Base-by-base conservation (phyloP, 2,888 invertebrate genomes). In the Agrilus biguttatus region DNA sequence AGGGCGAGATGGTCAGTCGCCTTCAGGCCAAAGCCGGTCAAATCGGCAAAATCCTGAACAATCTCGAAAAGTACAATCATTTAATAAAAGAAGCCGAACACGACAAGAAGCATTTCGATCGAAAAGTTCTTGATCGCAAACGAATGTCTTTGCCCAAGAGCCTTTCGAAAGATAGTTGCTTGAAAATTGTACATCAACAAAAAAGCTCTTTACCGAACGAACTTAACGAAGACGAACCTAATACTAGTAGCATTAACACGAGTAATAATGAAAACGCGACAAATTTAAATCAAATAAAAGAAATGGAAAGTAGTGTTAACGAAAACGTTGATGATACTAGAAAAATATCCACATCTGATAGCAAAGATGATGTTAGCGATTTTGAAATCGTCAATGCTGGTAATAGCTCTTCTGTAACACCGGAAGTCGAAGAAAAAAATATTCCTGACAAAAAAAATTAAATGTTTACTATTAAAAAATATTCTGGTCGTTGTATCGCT, bases 21-120 rank as follows among this genome's bases (percentile, higher is more conserved):
- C 82, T 95, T 57, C 95, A 95, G 71, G 84, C 83, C 60, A 95
- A 93, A 75, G 91, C 92, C 56, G 85, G 86, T 63, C 91, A 92
- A 71, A 91, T 95, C 69, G 90, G 91, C 70, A 85, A 87, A 74
- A 85, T 91, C 66, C 78, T 91, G 57, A 81, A 81, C 72, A 89
- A 88, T 71, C 77, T 91, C 63, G 88, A 90, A 73, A 87, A 84
- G 71, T 85, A 82, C 69, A 83, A 83, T 68, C 78, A 82, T 61
- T 74, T 79, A 60, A 66, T 78, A 66, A 79, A 77, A 65, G 75
- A 79, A 54, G 38, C 45, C 10, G 40, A 43, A 36, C 40, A 43
- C 37, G 62, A 63, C 43, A 62, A 56, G 53, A 61, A 57, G 28
- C 10, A 28, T 53, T 35, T 39, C 17, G 37, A 43, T 36, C 42